Evolutionary conservation across 2,113 vertebrate species (phyloP).

Genomic region (Pteronura brasiliensis): DNA sequence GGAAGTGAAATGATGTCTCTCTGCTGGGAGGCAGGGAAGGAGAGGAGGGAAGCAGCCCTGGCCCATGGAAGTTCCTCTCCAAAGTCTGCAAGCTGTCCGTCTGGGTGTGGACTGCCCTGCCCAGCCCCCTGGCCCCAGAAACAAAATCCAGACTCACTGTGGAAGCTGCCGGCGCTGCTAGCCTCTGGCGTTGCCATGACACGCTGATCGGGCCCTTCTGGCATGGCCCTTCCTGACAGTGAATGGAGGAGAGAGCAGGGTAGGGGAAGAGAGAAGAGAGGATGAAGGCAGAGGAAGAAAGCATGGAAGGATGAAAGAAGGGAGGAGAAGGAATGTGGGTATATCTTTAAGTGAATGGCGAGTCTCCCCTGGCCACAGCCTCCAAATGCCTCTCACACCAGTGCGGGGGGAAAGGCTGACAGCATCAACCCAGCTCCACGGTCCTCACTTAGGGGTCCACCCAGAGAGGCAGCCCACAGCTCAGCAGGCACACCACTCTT

Average conservation of each 20-base stretch:
- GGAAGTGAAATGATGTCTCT: neutral
- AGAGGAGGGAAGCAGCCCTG: neutral
- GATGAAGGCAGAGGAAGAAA: slow-evolving; percentile 77
- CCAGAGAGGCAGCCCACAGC: neutral
- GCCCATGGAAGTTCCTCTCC: slow-evolving; percentile 55
- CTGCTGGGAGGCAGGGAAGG: neutral
- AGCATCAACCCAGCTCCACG: neutral
- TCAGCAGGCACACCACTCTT: neutral
- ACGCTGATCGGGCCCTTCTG: slow-evolving; percentile 82
- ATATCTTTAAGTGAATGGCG: slow-evolving; percentile 66
- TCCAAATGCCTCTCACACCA: neutral
- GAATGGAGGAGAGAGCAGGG: slow-evolving; percentile 75
- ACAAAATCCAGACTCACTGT: slow-evolving; percentile 83
- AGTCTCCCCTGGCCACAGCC: slow-evolving; percentile 39
- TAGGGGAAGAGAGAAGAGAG: slow-evolving; percentile 82
- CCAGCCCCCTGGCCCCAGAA: slow-evolving; percentile 68
- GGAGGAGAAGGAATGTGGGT: slow-evolving; percentile 76
- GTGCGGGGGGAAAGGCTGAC: neutral
- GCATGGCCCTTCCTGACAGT: slow-evolving; percentile 85
- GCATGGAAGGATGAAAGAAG: slow-evolving; percentile 62
- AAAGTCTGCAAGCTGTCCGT: slow-evolving; percentile 51
- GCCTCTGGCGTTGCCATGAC: slow-evolving; percentile 84
- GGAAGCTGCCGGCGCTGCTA: slow-evolving; percentile 81
- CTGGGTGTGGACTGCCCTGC: neutral
- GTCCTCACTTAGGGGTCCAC: neutral